Evolutionary conservation across 2,888 invertebrate genomes (phyloP), one percentile per base, ranked within the genome.

Genomic region (Pantelozetes paolii): DNA sequence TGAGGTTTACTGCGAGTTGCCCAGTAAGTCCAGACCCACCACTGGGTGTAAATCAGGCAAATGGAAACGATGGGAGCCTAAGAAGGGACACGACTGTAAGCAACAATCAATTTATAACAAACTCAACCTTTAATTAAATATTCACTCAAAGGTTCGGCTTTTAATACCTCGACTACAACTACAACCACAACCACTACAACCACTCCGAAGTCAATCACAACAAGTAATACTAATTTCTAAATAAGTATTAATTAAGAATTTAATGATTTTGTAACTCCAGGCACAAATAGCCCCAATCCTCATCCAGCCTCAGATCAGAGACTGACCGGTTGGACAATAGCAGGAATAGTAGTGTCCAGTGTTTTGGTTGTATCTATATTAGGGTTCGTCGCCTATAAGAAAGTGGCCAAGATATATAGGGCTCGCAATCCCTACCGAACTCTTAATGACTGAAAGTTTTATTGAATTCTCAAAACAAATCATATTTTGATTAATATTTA

Each of bases 381-480:
- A n/a, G 42, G n/a, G 1, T 8, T 2, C 15, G 67, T 67, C 13
- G n/a, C 67, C 40, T 67, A 67, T 11, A 67, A 67, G 42, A 67
- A 67, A 13, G 40, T 67, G 5, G 20, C 9, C 5, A 67, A 67
- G 42, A 20, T 67, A 20, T 67, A 67, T 67, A 36, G 26, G 26
- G 23, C 67, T 67, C 36, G 67, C 11, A 67, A 67, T 67, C 67
- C 67, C 2, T 67, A 67, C 40, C 40, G 40, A n/a, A 67, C 67
- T 23, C 67, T 67, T 13, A 32, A 67, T 42, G 36, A 67, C 13
- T 54, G 50, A 54, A 15, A 45, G 2, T 45, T 45, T 2, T 2
- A 18, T 45, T 45, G 8, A 15, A 45, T 45, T 45, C 45, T 20
- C 23, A 54, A 54, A 20, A 54, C 48, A 9, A n/a, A n/a, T n/a